Evolutionary conservation across 2,888 invertebrate genomes (phyloP).

Genomic region (Conops quadrifasciatus): DNA sequence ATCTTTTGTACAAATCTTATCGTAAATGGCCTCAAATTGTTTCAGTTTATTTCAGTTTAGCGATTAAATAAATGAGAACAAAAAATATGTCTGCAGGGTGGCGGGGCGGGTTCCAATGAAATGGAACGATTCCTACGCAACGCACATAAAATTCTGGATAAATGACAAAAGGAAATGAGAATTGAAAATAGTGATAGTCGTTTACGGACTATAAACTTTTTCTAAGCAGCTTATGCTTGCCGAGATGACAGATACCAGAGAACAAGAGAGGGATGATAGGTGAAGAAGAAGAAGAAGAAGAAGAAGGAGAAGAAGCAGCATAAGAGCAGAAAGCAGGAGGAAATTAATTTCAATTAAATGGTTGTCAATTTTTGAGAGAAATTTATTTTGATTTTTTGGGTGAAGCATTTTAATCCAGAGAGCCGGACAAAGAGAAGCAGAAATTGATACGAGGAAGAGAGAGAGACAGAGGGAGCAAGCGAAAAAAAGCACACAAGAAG

Average conservation of each 20-base stretch:
- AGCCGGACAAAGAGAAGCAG: too few species aligned
- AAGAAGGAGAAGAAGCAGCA: not conserved
- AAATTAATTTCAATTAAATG: slow-evolving; percentile 17
- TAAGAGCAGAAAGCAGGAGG: not conserved
- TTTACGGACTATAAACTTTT: not conserved
- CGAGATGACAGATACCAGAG: not conserved
- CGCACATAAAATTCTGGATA: not conserved
- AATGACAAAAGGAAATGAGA: slow-evolving; percentile 12
- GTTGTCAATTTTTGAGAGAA: not conserved
- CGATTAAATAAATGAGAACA: slow-evolving; percentile 16
- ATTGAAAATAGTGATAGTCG: not conserved
- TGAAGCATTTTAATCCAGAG: not conserved
- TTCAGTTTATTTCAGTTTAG: slow-evolving; percentile 17
- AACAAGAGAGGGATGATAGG: not conserved
- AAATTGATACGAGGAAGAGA: not conserved
- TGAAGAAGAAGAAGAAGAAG: not conserved
- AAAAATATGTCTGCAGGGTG: slow-evolving; percentile 1
- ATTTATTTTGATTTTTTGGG: not conserved
- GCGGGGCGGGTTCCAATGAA: not conserved
- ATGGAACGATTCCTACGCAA: not conserved
- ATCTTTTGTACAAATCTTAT: slow-evolving; percentile 21
- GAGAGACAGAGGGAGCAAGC: not conserved
- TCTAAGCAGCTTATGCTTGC: not conserved
- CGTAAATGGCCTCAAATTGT: slow-evolving; percentile 22
- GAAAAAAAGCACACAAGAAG: too few species aligned